phyloP scores from a whole-genome alignment of 2,797 vertebrate species.

The Enteromius viviparus region DNA sequence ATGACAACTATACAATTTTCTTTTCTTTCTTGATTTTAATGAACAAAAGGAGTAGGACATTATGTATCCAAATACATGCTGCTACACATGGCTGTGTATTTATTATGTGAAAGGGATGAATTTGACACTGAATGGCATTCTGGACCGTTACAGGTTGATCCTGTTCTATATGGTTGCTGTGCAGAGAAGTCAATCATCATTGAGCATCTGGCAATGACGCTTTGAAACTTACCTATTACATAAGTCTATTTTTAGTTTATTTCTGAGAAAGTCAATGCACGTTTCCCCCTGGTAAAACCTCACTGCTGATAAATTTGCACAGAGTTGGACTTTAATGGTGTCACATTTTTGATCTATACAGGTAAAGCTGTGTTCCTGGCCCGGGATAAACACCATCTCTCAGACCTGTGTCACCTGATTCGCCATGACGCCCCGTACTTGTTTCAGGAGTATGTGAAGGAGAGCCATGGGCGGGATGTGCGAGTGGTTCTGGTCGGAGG shows the following conservation, averaged over 20 bases:
- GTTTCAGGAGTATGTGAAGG: constrained; percentile 92
- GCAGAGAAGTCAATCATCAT: background rate
- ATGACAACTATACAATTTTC: background rate
- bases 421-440: constrained; percentile 91
- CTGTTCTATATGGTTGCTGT: background rate
- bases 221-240: background rate
- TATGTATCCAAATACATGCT: background rate
- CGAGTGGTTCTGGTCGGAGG: constrained; percentile 90
- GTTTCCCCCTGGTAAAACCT: background rate
- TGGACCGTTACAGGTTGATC: background rate
- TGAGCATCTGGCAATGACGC: background rate
- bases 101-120: background rate
- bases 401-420: constrained; percentile 89
- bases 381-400: constrained; percentile 89
- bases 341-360: constrained; percentile 60
- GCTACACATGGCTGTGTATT: background rate
- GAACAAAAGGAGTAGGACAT: background rate
- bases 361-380: constrained; percentile 92
- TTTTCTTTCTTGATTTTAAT: background rate
- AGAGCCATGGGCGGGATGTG: constrained; percentile 89
- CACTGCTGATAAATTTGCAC: background rate
- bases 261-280: background rate
- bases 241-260: background rate
- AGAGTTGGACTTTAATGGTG: background rate
- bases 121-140: background rate